Conservation (phyloP, 1,140 invertebrate genomes). For the Augochlora pura region DNA sequence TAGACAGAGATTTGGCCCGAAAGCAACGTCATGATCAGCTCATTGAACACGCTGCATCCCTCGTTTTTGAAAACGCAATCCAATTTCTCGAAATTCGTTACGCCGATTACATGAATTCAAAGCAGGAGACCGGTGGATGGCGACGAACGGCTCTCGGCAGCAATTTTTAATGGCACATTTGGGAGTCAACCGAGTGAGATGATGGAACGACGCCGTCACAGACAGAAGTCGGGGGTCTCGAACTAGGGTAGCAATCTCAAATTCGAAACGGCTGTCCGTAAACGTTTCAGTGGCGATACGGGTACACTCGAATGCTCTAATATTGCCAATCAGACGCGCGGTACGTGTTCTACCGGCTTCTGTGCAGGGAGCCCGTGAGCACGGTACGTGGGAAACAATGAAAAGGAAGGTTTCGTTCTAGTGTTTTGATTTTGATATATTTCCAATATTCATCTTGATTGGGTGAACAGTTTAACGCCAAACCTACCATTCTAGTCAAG, state of each 20-base stretch:
- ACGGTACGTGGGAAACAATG: constrained; percentile 14
- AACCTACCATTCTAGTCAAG: too few species aligned
- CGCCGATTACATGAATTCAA: constrained; percentile 59
- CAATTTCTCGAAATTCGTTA: constrained; percentile 54
- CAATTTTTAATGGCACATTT: constrained; percentile 59
- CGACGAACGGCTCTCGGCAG: constrained; percentile 29
- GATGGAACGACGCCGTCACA: constrained; percentile 62
- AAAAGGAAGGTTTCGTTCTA: neutral
- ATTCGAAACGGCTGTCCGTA: constrained; percentile 57
- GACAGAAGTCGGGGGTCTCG: constrained; percentile 46
- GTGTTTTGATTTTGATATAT: neutral
- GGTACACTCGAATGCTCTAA: constrained; percentile 16
- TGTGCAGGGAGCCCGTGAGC: neutral
- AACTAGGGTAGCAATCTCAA: constrained; percentile 48
- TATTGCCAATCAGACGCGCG: constrained; percentile 1
- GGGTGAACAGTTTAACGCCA: too few species aligned
- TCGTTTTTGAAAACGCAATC: neutral
- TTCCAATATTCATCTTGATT: neutral
- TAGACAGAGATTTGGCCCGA: neutral
- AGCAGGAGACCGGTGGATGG: constrained; percentile 44
- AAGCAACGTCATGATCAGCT: too few species aligned
- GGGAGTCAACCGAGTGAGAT: constrained; percentile 61
- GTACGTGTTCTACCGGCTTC: neutral
- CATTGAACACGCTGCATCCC: neutral
- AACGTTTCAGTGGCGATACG: constrained; percentile 3